phyloP scores from a whole-genome alignment of 2,888 invertebrate genomes.

The Cyrtodaria siliqua region DNA sequence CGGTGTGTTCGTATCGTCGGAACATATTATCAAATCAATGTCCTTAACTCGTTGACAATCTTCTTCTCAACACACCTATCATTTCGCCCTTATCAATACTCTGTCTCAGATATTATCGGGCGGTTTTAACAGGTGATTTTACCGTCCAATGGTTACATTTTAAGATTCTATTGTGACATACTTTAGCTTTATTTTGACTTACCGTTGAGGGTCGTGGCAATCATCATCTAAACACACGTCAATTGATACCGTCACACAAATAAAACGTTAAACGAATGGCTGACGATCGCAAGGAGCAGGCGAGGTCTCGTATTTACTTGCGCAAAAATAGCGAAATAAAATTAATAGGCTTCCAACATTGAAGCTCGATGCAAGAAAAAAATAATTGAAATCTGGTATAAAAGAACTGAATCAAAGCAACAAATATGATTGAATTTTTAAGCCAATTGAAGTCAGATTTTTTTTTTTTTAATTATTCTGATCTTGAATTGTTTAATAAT shows the following conservation, averaged over 20 bases:
- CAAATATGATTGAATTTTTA: too few relatives aligned
- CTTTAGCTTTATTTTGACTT: background rate
- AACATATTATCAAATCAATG: conserved; percentile 50
- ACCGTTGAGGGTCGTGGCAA: conserved; percentile 17
- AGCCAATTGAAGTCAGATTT: too few relatives aligned
- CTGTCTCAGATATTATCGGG: conserved; percentile 17
- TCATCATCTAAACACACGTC: conserved; percentile 10
- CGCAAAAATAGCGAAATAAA: too few relatives aligned
- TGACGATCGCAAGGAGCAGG: background rate
- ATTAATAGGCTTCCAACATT: too few relatives aligned
- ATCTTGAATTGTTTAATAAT: too few relatives aligned
- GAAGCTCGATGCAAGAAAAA: too few relatives aligned
- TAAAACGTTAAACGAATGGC: background rate
- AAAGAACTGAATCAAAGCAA: too few relatives aligned
- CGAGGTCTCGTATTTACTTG: background rate
- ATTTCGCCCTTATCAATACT: conserved; percentile 20
- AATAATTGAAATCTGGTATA: too few relatives aligned
- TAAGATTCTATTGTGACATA: conserved; percentile 24
- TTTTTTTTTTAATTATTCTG: too few relatives aligned
- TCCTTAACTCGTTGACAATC: conserved; percentile 49
- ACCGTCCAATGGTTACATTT: conserved; percentile 32
- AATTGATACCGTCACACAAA: conserved; percentile 17
- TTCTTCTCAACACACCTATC: conserved; percentile 42
- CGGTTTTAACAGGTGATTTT: conserved; percentile 40
- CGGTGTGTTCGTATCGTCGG: conserved; percentile 37